phyloP scores from a whole-genome alignment of 2,797 vertebrate genomes.

The Sebastes itinus region DNA sequence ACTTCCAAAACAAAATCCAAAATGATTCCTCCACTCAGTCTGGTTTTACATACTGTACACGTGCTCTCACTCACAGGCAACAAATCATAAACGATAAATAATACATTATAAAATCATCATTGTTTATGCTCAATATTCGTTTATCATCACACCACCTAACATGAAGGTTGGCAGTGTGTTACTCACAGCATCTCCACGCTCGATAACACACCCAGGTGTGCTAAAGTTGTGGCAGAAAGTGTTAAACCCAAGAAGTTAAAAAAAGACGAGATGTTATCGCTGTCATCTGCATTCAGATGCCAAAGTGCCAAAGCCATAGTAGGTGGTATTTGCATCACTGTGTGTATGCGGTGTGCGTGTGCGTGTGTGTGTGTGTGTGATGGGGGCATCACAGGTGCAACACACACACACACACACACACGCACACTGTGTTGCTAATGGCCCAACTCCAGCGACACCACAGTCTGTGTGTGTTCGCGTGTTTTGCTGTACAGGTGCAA shows the following conservation, averaged over 20 bases:
- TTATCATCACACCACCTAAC: slow-evolving; percentile 40
- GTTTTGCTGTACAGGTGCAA: slow-evolving; percentile 70
- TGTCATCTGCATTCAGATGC: slow-evolving; percentile 67
- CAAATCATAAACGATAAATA: not conserved
- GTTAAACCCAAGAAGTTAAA: slow-evolving; percentile 71
- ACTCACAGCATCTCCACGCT: slow-evolving; percentile 10
- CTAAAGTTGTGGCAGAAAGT: slow-evolving; percentile 62
- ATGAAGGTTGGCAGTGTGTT: slow-evolving; percentile 13
- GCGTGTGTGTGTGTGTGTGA: not conserved
- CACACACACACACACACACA: not conserved
- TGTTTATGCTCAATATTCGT: not conserved
- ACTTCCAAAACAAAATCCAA: slow-evolving; percentile 1
- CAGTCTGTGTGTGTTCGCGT: slow-evolving; percentile 27
- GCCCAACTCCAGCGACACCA: slow-evolving; percentile 46
- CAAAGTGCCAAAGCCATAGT: slow-evolving; percentile 35
- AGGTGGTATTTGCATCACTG: slow-evolving; percentile 21
- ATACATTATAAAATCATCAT: not conserved
- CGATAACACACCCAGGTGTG: slow-evolving; percentile 70
- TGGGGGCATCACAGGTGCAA: slow-evolving; percentile 65
- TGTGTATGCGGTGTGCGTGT: slow-evolving; percentile 6
- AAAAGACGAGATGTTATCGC: slow-evolving; percentile 72
- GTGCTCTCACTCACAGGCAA: not conserved
- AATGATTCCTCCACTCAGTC: not conserved
- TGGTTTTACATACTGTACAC: not conserved
- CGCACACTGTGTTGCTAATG: slow-evolving; percentile 47